phyloP scores from a whole-genome alignment of 1,140 invertebrate genomes.

The Aethina tumida region DNA sequence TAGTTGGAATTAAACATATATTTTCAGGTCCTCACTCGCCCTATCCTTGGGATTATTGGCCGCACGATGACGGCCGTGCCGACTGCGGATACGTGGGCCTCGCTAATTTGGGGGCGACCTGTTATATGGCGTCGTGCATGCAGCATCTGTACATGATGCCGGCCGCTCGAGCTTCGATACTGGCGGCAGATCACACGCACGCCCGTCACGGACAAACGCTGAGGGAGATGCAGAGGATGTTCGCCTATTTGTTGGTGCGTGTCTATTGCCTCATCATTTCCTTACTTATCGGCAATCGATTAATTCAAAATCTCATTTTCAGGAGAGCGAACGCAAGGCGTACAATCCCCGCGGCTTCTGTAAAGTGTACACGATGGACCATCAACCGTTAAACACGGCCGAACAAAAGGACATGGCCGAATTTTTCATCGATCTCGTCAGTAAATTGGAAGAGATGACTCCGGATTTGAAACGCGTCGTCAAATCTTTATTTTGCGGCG shows the following conservation, averaged over 20 bases:
- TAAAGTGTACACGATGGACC: slow-evolving; percentile 94
- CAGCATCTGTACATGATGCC: slow-evolving; percentile 97
- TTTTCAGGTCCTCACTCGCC: slow-evolving; percentile 64
- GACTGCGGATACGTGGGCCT: slow-evolving; percentile 91
- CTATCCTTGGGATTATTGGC: slow-evolving; percentile 96
- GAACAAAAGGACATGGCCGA: slow-evolving; percentile 98
- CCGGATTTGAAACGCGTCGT: slow-evolving; percentile 81
- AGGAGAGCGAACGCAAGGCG: slow-evolving; percentile 89
- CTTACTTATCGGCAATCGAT: slow-evolving; percentile 5
- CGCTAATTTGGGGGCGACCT: slow-evolving; percentile 90
- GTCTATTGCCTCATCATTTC: too few species aligned
- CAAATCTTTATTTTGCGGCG: slow-evolving; percentile 86
- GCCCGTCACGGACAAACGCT: slow-evolving; percentile 72
- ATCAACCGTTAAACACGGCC: slow-evolving; percentile 88
- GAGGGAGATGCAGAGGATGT: slow-evolving; percentile 86
- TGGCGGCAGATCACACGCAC: slow-evolving; percentile 50
- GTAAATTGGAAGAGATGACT: slow-evolving; percentile 93
- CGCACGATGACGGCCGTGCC: slow-evolving; percentile 84
- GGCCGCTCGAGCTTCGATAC: slow-evolving; percentile 71
- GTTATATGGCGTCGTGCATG: slow-evolving; percentile 95
- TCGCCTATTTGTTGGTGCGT: slow-evolving; percentile 77
- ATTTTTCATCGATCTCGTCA: slow-evolving; percentile 93
- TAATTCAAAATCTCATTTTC: slow-evolving; percentile 18
- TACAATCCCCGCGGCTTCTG: slow-evolving; percentile 93
- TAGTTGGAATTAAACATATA: too few species aligned